Percentiles rank a stretch among this genome's conserved stretches.
Conservation (phyloP, 2,888 invertebrate genomes). For the Hedychridium roseum region DNA sequence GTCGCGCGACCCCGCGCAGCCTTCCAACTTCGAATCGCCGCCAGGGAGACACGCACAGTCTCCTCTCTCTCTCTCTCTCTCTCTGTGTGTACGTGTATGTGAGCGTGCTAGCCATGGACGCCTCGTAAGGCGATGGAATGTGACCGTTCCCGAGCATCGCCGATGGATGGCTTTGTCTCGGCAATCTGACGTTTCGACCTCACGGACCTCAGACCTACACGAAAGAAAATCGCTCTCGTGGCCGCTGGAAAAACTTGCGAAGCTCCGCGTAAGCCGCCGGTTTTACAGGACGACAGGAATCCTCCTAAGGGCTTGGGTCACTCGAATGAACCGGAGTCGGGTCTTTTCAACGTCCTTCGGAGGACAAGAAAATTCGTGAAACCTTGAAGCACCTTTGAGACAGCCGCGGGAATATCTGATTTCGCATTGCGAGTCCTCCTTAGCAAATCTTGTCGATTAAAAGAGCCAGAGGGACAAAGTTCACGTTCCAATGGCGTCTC, state of each 20-base stretch:
- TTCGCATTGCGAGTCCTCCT: neutral
- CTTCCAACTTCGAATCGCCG: too few species aligned
- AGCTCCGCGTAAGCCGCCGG: too few species aligned
- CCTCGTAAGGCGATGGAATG: constrained; percentile 57
- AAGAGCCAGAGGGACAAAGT: constrained; percentile 4
- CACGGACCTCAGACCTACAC: too few species aligned
- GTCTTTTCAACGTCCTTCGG: constrained; percentile 12
- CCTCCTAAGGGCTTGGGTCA: too few species aligned
- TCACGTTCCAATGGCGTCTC: constrained; percentile 9
- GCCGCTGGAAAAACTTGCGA: too few species aligned
- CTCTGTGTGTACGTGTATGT: constrained; percentile 22
- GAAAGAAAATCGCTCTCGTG: neutral
- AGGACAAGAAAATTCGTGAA: neutral
- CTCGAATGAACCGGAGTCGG: too few species aligned
- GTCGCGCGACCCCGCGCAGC: too few species aligned
- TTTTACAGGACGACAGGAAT: too few species aligned
- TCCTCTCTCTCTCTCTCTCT: constrained; percentile 2
- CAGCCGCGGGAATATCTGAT: too few species aligned
- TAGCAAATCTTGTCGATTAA: neutral
- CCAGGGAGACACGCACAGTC: too few species aligned
- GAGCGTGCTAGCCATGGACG: constrained; percentile 31
- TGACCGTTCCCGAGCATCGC: constrained; percentile 39
- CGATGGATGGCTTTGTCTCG: constrained; percentile 55
- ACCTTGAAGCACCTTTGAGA: too few species aligned
- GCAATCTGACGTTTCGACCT: constrained; percentile 50